Base-by-base conservation (phyloP, 2,888 invertebrate species). In the Ganaspis brasiliensis region DNA sequence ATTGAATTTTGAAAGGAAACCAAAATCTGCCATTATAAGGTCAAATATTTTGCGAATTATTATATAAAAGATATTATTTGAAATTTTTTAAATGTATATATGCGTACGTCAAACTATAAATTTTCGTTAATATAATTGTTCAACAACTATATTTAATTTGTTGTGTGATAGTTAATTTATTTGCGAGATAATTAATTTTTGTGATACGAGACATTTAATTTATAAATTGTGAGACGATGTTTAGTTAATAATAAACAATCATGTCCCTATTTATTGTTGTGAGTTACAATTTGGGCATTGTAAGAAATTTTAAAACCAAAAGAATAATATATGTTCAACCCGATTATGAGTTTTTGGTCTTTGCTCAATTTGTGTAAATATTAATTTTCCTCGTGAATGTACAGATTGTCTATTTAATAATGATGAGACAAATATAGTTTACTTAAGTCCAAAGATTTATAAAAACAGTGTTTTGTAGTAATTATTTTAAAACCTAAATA, bases 301-400 rank as follows among this genome's bases (percentile, higher is more conserved):
- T 67, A 45, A 45, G 24, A 24, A 67, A 67, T 67, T 14, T 14
- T 3, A 24, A 24, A 14, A 24, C 14, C 6, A 24, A 45, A 67
- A 45, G 21, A 37, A 21, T 19, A 63, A 45, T 67, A 35, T 61
- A 67, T 24, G 40, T 45, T 21, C 8, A 67, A 67, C 14, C n/a
- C 6, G 24, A 67, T 45, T 61, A 24, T 40, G 9, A 24, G 35
- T 63, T 37, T 40, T 21, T 8, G 21, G 21, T 63, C 14, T 21
- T 63, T 21, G 63, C 61, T 61, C 35, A 35, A 37, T 61, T 61
- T 52, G 19, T 52, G 52, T 52, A 52, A 5, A 52, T 52, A 52
- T 52, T 52, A 52, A 52, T 52, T 52, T 52, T 52, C 52, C 52
- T 52, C 52, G 52, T 52, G 19, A 52, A 52, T 52, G 52, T 52